These are phyloP conservation scores for Cyprinodon brontotheroides DNA, from an alignment of 2,113 vertebrate genomes.

Conservation along the genomic window DNA sequence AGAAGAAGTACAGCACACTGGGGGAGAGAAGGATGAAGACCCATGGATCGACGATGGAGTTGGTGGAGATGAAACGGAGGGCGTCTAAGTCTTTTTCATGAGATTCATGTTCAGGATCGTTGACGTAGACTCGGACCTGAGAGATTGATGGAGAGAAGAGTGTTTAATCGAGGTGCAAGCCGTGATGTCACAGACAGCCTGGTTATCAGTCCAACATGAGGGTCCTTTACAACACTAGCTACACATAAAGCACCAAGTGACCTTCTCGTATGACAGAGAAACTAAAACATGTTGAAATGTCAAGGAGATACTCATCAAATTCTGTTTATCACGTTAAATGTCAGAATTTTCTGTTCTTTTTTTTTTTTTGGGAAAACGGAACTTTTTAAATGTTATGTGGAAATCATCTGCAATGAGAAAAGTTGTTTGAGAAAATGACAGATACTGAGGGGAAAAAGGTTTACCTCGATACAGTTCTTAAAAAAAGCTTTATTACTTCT, in stretches of 20 bases:
- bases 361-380: too few species aligned
- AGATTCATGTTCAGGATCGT: constrained; percentile 53
- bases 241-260: too few species aligned
- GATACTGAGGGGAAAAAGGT: not conserved
- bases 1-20: constrained; percentile 81
- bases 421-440: not conserved
- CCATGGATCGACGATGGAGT: constrained; percentile 93
- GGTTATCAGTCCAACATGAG: not conserved
- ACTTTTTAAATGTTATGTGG: too few species aligned
- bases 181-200: constrained; percentile 6
- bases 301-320: too few species aligned
- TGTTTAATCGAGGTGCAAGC: not conserved
- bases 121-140: constrained; percentile 89
- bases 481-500: too few species aligned
- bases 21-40: constrained; percentile 91
- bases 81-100: constrained; percentile 80
- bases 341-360: too few species aligned
- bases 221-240: not conserved
- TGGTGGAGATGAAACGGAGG: constrained; percentile 89
- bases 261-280: too few species aligned
- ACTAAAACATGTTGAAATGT: too few species aligned
- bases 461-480: not conserved
- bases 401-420: not conserved
- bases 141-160: constrained; percentile 15
- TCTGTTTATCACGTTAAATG: too few species aligned